Conservation (phyloP, 37 sponge, comb jelly and placozoan genomes). For the Oopsacas minuta region DNA sequence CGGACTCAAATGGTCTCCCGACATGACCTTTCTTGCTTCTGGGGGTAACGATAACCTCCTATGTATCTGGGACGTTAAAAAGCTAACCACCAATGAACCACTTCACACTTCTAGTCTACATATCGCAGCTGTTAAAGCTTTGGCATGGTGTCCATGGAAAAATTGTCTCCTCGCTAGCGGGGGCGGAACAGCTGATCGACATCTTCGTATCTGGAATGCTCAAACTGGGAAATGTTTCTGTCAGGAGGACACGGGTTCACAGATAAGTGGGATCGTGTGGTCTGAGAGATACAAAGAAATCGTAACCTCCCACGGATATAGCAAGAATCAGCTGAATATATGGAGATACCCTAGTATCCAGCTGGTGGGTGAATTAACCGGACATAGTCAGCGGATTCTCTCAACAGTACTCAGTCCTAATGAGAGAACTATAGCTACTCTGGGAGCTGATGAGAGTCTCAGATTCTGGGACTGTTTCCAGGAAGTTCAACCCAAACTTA, state of each 20-base stretch:
- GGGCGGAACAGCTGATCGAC: slow-evolving; percentile 72
- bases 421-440: slow-evolving; percentile 58
- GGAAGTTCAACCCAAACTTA: neutral
- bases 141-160: slow-evolving; percentile 87
- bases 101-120: neutral
- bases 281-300: slow-evolving; percentile 52
- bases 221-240: slow-evolving; percentile 35
- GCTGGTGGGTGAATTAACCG: slow-evolving; percentile 34
- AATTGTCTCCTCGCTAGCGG: slow-evolving; percentile 61
- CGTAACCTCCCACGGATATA: slow-evolving; percentile 67
- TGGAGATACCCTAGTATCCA: slow-evolving; percentile 45
- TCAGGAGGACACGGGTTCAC: slow-evolving; percentile 48
- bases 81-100: neutral
- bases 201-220: slow-evolving; percentile 65
- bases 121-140: slow-evolving; percentile 27
- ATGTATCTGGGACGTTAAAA: slow-evolving; percentile 52
- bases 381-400: slow-evolving; percentile 60
- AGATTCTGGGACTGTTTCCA: slow-evolving; percentile 76
- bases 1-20: slow-evolving; percentile 73
- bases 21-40: slow-evolving; percentile 62
- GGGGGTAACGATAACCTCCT: slow-evolving; percentile 83
- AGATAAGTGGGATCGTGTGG: slow-evolving; percentile 74
- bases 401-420: slow-evolving; percentile 53
- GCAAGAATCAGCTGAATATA: slow-evolving; percentile 50
- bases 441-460: slow-evolving; percentile 79